These are phyloP conservation scores for Chorisops tibialis DNA, from an alignment of 2,888 invertebrate genomes.

Conservation along the genomic window DNA sequence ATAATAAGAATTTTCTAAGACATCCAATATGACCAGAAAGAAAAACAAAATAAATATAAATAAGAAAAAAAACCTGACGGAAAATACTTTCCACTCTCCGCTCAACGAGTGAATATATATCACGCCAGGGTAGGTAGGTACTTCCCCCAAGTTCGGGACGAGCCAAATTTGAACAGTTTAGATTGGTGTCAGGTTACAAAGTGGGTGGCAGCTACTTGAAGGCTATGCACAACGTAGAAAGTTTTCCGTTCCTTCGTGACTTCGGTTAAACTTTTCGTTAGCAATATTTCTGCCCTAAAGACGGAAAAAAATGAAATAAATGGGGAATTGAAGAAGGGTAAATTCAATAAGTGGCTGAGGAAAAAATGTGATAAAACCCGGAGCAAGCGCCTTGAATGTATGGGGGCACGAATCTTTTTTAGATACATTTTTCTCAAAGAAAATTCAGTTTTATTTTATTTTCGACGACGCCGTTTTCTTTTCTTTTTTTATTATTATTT, in stretches of 20 bases:
- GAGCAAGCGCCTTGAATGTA: constrained; percentile 27
- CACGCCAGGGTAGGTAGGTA: no score
- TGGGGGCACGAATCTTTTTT: neutral
- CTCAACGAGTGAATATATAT: no score
- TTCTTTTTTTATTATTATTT: constrained; percentile 13
- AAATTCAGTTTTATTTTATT: constrained; percentile 15
- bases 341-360: constrained; percentile 26
- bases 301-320: constrained; percentile 12
- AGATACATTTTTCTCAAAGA: neutral
- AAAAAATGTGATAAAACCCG: constrained; percentile 10
- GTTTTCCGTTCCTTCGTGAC: neutral
- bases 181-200: constrained; percentile 48
- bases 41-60: no score
- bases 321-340: constrained; percentile 27
- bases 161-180: constrained; percentile 31
- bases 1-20: no score
- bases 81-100: no score
- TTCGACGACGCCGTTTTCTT: neutral
- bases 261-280: constrained; percentile 17
- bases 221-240: constrained; percentile 1
- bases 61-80: no score
- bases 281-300: constrained; percentile 8
- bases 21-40: no score
- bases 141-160: neutral
- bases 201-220: constrained; percentile 20